Percentiles rank a stretch among this genome's conserved stretches.
Conservation (phyloP, 1,140 invertebrate species). For the Neotoxoptera formosana region DNA sequence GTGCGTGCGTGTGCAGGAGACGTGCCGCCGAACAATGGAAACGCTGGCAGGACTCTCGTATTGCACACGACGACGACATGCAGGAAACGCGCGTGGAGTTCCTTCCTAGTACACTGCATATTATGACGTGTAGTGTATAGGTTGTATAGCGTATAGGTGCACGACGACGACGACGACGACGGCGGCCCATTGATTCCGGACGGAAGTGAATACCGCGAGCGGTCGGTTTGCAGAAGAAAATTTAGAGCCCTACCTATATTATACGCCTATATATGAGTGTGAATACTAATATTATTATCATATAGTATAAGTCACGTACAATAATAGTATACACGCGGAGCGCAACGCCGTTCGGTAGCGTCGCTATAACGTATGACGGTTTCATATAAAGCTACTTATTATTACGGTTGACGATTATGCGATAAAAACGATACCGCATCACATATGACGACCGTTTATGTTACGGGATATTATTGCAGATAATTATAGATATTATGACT, state of each 20-base stretch:
- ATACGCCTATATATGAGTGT: not conserved
- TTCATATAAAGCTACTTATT: too few species aligned
- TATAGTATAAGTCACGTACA: too few species aligned
- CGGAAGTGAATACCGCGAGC: conserved; percentile 35
- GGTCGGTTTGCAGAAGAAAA: not conserved
- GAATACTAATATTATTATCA: not conserved
- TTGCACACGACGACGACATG: conserved; percentile 26
- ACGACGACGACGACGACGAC: not conserved
- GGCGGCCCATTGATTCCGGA: conserved; percentile 45
- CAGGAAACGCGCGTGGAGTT: conserved; percentile 44
- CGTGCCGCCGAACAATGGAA: conserved; percentile 55
- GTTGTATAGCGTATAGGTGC: not conserved
- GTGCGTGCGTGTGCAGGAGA: conserved; percentile 24
- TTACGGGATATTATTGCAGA: too few species aligned
- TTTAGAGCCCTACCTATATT: not conserved
- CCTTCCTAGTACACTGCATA: not conserved
- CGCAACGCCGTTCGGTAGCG: too few species aligned
- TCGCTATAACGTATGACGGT: too few species aligned
- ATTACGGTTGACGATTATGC: too few species aligned
- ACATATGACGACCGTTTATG: too few species aligned
- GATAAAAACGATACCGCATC: too few species aligned
- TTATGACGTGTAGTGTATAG: not conserved
- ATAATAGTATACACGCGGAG: too few species aligned
- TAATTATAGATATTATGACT: too few species aligned
- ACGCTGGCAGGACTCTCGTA: conserved; percentile 40